Evolutionary conservation across 2,888 invertebrate genomes (phyloP), one percentile per base, ranked within the genome.

Genomic region (Lasioglossum oenotherae): DNA sequence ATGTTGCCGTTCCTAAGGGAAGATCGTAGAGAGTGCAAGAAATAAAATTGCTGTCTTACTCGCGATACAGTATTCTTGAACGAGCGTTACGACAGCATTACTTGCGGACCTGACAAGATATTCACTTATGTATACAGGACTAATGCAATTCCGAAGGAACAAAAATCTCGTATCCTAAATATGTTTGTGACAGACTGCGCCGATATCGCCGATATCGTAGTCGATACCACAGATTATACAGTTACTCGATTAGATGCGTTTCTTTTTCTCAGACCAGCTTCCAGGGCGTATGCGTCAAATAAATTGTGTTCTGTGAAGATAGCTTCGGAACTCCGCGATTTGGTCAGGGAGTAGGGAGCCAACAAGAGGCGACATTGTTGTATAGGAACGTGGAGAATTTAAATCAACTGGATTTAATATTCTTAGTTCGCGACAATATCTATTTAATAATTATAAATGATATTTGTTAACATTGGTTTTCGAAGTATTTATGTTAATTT

Each of bases 181-280:
- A 38, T 72, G 31, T 86, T 72, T 80, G 73, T 80, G 72, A 86
- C 89, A 79, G 57, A 41, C 82, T 83, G 76, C 74, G 46, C 64
- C 35, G 64, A 64, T 64, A 19, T 64, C 31, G 1, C 64, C 19
- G 35, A 35, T 35, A 35, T 35, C 35, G 4, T 64, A 31, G 64
- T 64, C 64, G 8, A 64, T 64, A 64, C 64, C 64, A 31, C 31
- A 64, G 64, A 64, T 35, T 64, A 64, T 35, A 31, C 31, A 31
- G 16, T 5, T 64, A 8, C 31, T 64, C 6, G 19, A 19, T 64
- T 64, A 64, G 64, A 64, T 31, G 19, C 31, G 8, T 8, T 23
- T 44, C 44, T 44, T 44, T 49, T 49, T 19, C 19, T 49, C 6
- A 19, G 19, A 49, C 1, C 49, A 49, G 5, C 19, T 49, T 49